A percentile compares a stretch with the other conserved stretches of the same genome.
Evolutionary conservation across 1,140 invertebrate genomes (phyloP).

Genomic region (honey bee (Apis mellifera)): Amel_HAv3.1 CM009939.2:8185501-8186000

Average conservation of each 20-base stretch:
- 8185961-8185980: conserved; percentile 23
- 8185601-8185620: background rate
- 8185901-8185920: background rate
- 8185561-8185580: conserved; percentile 18
- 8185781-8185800: no score
- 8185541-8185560: conserved; percentile 8
- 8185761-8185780: background rate
- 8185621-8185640: background rate
- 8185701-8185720: background rate
- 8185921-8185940: conserved; percentile 8
- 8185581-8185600: background rate
- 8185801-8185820: no score
- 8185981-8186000: conserved; percentile 48
- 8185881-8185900: background rate
- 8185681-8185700: background rate
- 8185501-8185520: background rate
- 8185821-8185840: no score
- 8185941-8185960: background rate
- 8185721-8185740: background rate
- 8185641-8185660: no score
- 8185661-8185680: no score
- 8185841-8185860: background rate
- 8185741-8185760: background rate
- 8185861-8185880: background rate
- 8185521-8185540: background rate